Conservation (phyloP, 2,888 invertebrate genomes). For the Oconnorella tubifera region DNA sequence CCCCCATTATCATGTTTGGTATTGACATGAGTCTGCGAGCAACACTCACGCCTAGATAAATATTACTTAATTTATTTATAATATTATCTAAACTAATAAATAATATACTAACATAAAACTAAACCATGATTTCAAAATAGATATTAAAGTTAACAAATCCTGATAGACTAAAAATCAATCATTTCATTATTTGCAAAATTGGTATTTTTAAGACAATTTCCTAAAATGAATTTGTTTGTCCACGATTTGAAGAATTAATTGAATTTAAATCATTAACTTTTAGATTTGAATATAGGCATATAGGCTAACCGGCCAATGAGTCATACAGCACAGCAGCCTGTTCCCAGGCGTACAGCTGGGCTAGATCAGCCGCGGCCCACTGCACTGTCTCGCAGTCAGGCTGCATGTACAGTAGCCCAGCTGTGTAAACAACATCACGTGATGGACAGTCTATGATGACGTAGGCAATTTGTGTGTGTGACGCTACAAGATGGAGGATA, state of each 20-base stretch:
- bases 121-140: too few species aligned
- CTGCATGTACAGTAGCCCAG: neutral
- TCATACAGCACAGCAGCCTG: conserved; percentile 10
- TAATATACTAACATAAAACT: too few species aligned
- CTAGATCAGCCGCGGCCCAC: conserved; percentile 5
- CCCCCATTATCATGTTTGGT: neutral
- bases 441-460: conserved; percentile 3
- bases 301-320: too few species aligned
- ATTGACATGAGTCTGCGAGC: neutral
- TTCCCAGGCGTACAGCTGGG: neutral
- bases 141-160: too few species aligned
- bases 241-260: too few species aligned
- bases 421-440: neutral
- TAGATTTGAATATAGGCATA: too few species aligned
- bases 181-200: neutral
- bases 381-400: neutral
- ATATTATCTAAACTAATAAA: too few species aligned
- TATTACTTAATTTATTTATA: too few species aligned
- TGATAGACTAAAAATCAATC: too few species aligned
- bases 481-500: neutral
- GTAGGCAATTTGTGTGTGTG: conserved; percentile 9
- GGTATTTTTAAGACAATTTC: neutral
- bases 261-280: too few species aligned
- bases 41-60: neutral
- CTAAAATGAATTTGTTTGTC: too few species aligned